Evolutionary conservation across 2,113 vertebrate species (phyloP), one percentile per base, ranked within the genome.

Genomic region (Labeo rohita): DNA sequence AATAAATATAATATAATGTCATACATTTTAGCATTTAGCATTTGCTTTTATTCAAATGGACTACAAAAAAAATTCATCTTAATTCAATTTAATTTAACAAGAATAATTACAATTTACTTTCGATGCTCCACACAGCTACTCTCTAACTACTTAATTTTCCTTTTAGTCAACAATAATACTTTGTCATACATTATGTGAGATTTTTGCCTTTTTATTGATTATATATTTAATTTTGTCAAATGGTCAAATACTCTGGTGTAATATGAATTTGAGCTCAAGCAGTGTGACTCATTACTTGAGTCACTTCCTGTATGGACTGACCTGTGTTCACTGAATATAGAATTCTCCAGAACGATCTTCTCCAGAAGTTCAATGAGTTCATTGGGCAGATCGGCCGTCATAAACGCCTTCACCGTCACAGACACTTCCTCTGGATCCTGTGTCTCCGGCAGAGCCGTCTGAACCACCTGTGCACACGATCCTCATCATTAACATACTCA

Each of bases 351-450:
- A 8, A 99, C 96, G 1, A 97, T 98, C 93, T 98, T 98, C 94
- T 98, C 97, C 89, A 98, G 66, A 80, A 99, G 93, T 47, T 98
- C 97, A 47, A 97, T 97, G 74, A 98, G 93, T 87, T 98, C 97
- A 13, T 97, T 97, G 82, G 97, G 97, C 66, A 98, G 92, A 87
- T 98, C 96, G 4, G 97, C 97, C 3, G 96, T 97, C 96, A 98
- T 97, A 89, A 98, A 98, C 84, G 97, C 97, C 91, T 97, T 98
- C 85, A 98, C 97, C 3, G 97, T 96, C 81, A 97, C 96, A 0
- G 97, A 98, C 88, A 98, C 95, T 83, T 98, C 97, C 90, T 98
- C 97, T 16, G 97, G 97, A 90, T 98, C 97, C 86, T 97, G 97
- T 0, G 97, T 98, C 91, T 98, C 97, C 2, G 96, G 96, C 85